These are phyloP conservation scores for Thaleichthys pacificus DNA, from an alignment of 2,797 vertebrate genomes.

Conservation along the genomic window DNA sequence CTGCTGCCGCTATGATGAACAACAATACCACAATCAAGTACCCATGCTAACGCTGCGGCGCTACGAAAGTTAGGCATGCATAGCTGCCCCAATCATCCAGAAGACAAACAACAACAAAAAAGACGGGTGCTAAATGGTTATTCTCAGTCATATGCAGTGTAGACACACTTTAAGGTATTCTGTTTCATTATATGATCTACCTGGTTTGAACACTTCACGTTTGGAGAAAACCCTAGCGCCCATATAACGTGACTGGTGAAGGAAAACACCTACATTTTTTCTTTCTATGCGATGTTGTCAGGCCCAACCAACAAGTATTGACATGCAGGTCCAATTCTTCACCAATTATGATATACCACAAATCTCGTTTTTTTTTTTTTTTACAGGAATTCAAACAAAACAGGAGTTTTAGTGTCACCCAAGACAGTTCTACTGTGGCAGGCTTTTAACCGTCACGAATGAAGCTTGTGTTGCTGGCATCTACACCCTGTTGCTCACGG, in stretches of 20 bases:
- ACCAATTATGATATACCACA: no score
- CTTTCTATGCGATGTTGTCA: no score
- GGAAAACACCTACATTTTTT: no score
- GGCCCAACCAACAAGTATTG: no score
- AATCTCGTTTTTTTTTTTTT: no score
- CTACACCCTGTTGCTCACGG: constrained; percentile 30
- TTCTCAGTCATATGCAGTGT: background rate
- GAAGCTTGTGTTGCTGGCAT: constrained; percentile 10
- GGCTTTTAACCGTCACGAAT: background rate
- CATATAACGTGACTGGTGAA: no score
- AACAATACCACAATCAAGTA: constrained; percentile 26
- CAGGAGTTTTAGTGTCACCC: background rate
- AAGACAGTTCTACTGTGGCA: background rate
- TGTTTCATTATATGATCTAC: background rate
- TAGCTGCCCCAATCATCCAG: constrained; percentile 67
- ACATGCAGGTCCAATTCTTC: no score
- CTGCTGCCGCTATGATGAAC: constrained; percentile 42
- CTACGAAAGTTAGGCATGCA: constrained; percentile 58
- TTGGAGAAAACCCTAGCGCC: no score
- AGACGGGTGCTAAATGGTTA: background rate
- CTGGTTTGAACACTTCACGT: background rate
- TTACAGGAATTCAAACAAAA: no score
- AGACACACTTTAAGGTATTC: background rate
- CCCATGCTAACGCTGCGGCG: constrained; percentile 25
- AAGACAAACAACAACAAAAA: background rate